Evolutionary conservation across 1,140 invertebrate genomes (phyloP), one percentile per base, ranked within the genome.

Genomic region (Sminthurides bifidus): DNA sequence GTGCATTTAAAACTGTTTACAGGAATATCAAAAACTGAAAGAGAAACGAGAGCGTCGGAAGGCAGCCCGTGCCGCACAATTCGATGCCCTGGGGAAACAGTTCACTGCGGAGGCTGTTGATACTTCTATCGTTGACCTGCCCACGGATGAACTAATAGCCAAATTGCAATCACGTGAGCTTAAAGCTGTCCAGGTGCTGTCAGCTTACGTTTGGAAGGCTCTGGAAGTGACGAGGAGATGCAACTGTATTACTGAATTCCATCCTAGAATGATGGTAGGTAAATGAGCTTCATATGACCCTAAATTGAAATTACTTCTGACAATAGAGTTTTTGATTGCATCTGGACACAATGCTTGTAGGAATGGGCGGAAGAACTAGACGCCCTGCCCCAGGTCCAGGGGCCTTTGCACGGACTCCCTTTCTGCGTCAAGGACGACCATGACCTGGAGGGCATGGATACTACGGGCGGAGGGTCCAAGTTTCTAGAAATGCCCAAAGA

Each of bases 401-500:
- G 60, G 6, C 66, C 66, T 23, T 62, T 71, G 8, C 67, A 67
- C 56, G 70, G 70, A 8, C 33, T 71, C 1, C 70, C 70, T 26
- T 60, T 71, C 23, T 68, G 68, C 38, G 50, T 71, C 24, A 71
- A 71, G 52, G 69, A 70, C 21, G 64, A 60, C 46, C 46, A 68
- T 21, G 31, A 61, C 10, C 56, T 74, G 8, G 60, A 69, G 61
- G 73, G 72, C n/a, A 71, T 73, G 64, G 75, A 75, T 49, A 40
- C 48, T n/a, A 57, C 50, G 14, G 26, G 46, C 2, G 55, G 54
- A 0, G 26, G 37, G 5, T 41, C 45, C 5, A 67, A 67, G 43
- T 67, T 60, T 33, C 53, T 76, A 1, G 57, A 68, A 37, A 66
- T 66, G n/a, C 71, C 71, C 12, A 57, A 61, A 12, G 24, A 35